A percentile compares a stretch with the other conserved stretches of the same genome.
phyloP scores from a whole-genome alignment of 2,113 vertebrate genomes.

The Misgurnus anguillicaudatus region DNA sequence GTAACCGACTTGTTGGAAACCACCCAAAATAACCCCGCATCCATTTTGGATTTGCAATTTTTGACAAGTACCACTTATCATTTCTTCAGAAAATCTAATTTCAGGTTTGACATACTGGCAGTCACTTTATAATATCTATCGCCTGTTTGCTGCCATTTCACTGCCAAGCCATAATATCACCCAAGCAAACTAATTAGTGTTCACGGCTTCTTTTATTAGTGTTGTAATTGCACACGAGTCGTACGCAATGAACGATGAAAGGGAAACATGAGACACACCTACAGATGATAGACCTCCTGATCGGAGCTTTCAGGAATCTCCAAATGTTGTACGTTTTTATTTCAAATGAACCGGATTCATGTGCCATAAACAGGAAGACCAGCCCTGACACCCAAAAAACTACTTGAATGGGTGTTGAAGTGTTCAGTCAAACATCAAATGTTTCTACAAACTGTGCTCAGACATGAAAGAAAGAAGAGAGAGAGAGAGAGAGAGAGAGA shows the following conservation, averaged over 20 bases:
- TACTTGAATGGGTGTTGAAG: neutral
- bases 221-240: slow-evolving; percentile 35
- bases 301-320: neutral
- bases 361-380: slow-evolving; percentile 45
- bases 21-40: too few species aligned
- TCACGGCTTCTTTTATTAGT: slow-evolving; percentile 42
- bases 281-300: neutral
- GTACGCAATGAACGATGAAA: slow-evolving; percentile 29
- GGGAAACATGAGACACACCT: neutral
- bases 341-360: slow-evolving; percentile 22
- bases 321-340: slow-evolving; percentile 13
- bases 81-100: neutral
- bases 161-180: slow-evolving; percentile 24
- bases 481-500: neutral
- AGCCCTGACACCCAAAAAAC: neutral
- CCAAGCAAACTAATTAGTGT: slow-evolving; percentile 14
- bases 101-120: neutral
- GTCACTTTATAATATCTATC: too few species aligned
- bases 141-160: neutral
- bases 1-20: too few species aligned
- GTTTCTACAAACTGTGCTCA: neutral
- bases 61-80: too few species aligned
- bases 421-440: neutral
- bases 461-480: neutral
- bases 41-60: too few species aligned